Evolutionary conservation across 53 echinoderm and acorn worm species (phyloP).

Genomic region (Holothuria scabra): DNA sequence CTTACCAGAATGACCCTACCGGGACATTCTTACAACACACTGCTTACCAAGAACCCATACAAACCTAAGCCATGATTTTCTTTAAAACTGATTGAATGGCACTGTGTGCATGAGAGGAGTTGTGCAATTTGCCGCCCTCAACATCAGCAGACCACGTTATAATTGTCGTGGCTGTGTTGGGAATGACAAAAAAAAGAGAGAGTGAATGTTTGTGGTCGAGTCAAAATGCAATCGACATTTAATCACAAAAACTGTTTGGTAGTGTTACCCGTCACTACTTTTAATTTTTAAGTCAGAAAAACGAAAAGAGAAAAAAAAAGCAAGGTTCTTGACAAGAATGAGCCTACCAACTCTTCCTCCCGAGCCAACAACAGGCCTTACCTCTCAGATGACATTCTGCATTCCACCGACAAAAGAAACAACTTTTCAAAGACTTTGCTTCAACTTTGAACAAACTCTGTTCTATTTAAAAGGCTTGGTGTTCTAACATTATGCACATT

Average conservation of each 20-base stretch:
- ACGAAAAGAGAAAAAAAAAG: background rate
- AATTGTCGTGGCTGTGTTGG: constrained; percentile 84
- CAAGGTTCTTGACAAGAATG: background rate
- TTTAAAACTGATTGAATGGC: constrained; percentile 38
- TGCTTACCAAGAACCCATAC: constrained; percentile 42
- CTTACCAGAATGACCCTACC: constrained; percentile 32
- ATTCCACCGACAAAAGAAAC: too few relatives aligned
- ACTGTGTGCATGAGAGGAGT: constrained; percentile 24
- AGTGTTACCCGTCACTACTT: constrained; percentile 3
- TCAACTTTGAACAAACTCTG: too few relatives aligned
- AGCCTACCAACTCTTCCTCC: background rate
- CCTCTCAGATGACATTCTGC: too few relatives aligned
- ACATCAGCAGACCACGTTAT: constrained; percentile 48
- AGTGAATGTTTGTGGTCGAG: constrained; percentile 11
- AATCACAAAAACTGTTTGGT: background rate
- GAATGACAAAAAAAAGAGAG: constrained; percentile 79
- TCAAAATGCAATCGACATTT: too few relatives aligned
- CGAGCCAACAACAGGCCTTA: constrained; percentile 1
- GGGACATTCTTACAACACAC: constrained; percentile 17
- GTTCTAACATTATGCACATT: too few relatives aligned
- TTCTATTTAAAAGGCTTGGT: too few relatives aligned
- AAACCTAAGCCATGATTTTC: constrained; percentile 13
- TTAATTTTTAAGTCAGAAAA: background rate
- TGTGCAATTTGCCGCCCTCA: constrained; percentile 23
- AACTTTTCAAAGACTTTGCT: too few relatives aligned